Evolutionary conservation across 1,140 invertebrate genomes (phyloP).

Genomic region (Proales similis): DNA sequence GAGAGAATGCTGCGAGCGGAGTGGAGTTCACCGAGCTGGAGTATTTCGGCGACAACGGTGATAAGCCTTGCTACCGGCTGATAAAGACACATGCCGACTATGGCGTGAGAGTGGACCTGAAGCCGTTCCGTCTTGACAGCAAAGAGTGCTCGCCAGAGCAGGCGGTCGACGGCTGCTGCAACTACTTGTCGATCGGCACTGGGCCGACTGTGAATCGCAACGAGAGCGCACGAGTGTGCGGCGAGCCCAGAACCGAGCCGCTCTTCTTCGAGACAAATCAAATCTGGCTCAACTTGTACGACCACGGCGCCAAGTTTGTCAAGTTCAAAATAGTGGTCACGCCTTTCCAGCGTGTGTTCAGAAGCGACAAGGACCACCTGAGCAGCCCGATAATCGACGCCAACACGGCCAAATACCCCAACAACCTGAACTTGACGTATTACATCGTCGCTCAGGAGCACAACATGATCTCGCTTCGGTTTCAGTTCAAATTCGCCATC

Average conservation of each 20-base stretch:
- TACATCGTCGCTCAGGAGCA: slow-evolving; percentile 2
- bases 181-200: slow-evolving; percentile 29
- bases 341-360: slow-evolving; percentile 3
- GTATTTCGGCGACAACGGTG: not conserved
- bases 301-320: not conserved
- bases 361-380: slow-evolving; percentile 4
- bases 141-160: slow-evolving; percentile 24
- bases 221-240: not conserved
- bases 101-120: slow-evolving; percentile 17
- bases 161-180: slow-evolving; percentile 5
- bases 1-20: too few species aligned
- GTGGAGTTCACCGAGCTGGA: too few species aligned
- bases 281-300: slow-evolving; percentile 31
- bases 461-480: slow-evolving; percentile 26
- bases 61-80: slow-evolving; percentile 14
- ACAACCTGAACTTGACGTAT: slow-evolving; percentile 34
- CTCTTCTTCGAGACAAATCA: slow-evolving; percentile 8
- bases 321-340: slow-evolving; percentile 22
- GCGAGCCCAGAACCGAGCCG: not conserved
- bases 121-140: slow-evolving; percentile 6
- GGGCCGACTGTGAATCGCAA: not conserved
- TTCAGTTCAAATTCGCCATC: slow-evolving; percentile 18
- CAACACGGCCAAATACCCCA: slow-evolving; percentile 2
- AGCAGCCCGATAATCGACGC: not conserved
- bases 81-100: slow-evolving; percentile 13